Evolutionary conservation across 2,888 invertebrate genomes (phyloP).

Genomic region (Cephalotes varians): DNA sequence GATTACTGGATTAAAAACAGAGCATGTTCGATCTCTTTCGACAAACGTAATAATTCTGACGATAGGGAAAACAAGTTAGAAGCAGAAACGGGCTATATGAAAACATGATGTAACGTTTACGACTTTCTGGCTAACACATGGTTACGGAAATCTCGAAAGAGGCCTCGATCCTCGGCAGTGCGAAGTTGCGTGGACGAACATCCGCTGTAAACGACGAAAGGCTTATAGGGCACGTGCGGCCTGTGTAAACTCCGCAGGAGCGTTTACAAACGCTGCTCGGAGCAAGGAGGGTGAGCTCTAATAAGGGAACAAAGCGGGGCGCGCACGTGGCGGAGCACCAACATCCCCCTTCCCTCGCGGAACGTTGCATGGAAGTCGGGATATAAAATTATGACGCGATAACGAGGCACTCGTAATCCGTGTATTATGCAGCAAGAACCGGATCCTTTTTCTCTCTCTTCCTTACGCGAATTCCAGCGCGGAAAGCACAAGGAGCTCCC

Average conservation of each 20-base stretch:
- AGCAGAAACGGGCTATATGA: neutral
- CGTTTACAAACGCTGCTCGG: constrained; percentile 57
- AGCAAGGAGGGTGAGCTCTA: constrained; percentile 55
- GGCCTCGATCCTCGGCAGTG: neutral
- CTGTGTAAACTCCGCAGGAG: constrained; percentile 64
- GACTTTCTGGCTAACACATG: constrained; percentile 6
- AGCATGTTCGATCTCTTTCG: neutral
- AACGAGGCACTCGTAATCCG: constrained; percentile 53
- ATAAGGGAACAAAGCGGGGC: constrained; percentile 58
- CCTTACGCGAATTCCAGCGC: constrained; percentile 56
- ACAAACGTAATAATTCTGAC: neutral
- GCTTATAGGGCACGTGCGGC: constrained; percentile 64
- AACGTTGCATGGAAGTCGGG: constrained; percentile 68
- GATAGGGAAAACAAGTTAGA: neutral
- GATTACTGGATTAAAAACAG: neutral
- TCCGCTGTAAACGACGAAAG: constrained; percentile 63
- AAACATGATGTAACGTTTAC: neutral
- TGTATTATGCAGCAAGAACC: constrained; percentile 30
- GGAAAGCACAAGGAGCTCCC: constrained; percentile 55
- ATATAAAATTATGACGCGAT: constrained; percentile 67
- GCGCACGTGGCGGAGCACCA: constrained; percentile 66
- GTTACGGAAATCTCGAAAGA: neutral
- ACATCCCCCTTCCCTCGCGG: constrained; percentile 54
- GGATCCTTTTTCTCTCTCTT: constrained; percentile 9
- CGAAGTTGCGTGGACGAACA: constrained; percentile 14